phyloP scores from a whole-genome alignment of 2,113 vertebrate species.

The Rhodinocichla rosea region DNA sequence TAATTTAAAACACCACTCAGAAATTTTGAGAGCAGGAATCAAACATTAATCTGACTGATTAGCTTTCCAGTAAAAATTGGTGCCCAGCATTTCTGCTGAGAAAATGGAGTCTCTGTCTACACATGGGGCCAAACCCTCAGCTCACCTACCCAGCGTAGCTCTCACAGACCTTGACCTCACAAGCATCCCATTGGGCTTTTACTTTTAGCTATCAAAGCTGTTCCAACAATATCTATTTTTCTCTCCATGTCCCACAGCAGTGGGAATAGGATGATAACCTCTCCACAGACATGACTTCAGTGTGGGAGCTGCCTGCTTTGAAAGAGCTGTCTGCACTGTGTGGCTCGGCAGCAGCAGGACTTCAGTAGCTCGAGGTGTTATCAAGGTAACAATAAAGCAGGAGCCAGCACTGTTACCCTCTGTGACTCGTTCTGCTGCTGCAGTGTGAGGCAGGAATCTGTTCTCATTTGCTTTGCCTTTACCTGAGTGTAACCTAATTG shows the following conservation, averaged over 20 bases:
- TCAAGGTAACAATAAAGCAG: constrained; percentile 14
- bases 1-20: constrained; percentile 18
- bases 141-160: neutral
- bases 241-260: neutral
- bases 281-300: neutral
- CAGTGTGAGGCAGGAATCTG: neutral
- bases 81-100: neutral
- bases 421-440: neutral
- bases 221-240: neutral
- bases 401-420: neutral
- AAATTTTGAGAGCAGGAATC: neutral
- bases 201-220: neutral
- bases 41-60: neutral
- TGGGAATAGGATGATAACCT: neutral
- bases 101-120: neutral
- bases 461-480: constrained; percentile 4
- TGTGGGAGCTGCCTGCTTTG: neutral
- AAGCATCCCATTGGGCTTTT: neutral
- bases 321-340: neutral
- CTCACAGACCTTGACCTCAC: neutral
- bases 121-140: neutral
- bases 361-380: neutral
- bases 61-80: neutral
- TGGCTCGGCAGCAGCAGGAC: neutral
- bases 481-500: neutral